Conservation (phyloP, 2,797 vertebrate species). For the Falco naumanni region DNA sequence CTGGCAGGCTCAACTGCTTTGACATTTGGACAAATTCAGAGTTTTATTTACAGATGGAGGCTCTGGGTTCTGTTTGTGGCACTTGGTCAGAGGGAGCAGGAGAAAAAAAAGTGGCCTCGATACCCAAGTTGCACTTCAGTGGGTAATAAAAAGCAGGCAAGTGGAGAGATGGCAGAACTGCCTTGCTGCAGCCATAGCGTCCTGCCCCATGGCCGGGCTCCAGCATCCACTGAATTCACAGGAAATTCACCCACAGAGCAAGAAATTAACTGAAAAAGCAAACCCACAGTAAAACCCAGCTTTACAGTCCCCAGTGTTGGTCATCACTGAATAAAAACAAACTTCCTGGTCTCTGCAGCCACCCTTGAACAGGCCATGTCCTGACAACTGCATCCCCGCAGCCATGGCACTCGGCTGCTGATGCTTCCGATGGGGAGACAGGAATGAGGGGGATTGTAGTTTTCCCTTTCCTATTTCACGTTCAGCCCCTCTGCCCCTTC, state of each 20-base stretch:
- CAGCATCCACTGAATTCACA: neutral
- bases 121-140: neutral
- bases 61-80: neutral
- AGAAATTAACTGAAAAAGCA: neutral
- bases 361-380: neutral
- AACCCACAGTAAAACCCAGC: neutral
- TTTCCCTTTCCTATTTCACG: neutral
- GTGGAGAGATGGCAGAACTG: neutral
- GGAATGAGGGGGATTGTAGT: neutral
- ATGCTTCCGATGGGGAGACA: fast-evolving
- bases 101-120: neutral
- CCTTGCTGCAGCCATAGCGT: neutral
- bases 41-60: neutral
- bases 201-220: neutral
- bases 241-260: neutral
- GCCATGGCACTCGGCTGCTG: neutral
- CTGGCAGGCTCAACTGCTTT: neutral
- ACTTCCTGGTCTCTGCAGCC: neutral
- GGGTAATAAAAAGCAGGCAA: neutral
- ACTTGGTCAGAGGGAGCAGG: neutral
- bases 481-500: neutral
- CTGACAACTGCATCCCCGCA: neutral
- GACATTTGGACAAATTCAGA: neutral
- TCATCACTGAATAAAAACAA: neutral
- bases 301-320: neutral